Base-by-base conservation (phyloP, 2,888 invertebrate species). In the Agrochola macilenta region DNA sequence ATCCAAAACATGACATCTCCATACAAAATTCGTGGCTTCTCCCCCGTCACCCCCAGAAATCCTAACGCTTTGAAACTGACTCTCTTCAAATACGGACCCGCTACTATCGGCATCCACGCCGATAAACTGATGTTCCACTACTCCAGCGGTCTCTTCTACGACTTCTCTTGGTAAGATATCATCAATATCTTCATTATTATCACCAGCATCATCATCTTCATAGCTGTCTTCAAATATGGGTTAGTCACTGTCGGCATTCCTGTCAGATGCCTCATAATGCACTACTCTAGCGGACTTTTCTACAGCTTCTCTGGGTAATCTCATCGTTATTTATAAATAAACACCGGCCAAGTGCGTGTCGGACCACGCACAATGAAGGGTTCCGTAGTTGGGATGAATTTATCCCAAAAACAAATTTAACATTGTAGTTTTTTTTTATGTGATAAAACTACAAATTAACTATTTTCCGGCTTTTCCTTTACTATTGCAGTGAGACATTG, bases 21-120 rank as follows among this genome's bases (percentile, higher is more conserved):
- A 5, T 89, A 89, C 83, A 81, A 69, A 5, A 92, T 94, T 77
- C 87, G 86, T 0, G 93, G 93, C 1, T 94, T 90, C 83, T 85
- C 87, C 0, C 75, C 71, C 0, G 92, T 94, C 0, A 91, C 93
- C 0, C 86, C 90, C 0, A 81, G 84, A 17, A 93, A 89, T 74
- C 85, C 89, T 0, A 88, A 89, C 12, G 93, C 93, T 0, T 77
- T 94, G 81, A 93, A 93, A 73, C 81, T 90, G 4, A 91, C 92
- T 0, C 78, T 95, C 5, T 84, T 87, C 84, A 91, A 93, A 60
- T 92, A 92, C 49, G 94, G 94, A 0, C 94, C 94, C 0, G 92
- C 93, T 1, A 84, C 90, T 0, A 89, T 93, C 0, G 88, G 78
- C 2, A 86, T 94, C 0, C 74, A 91, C 52, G 91, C 91, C 2